Evolutionary conservation across 2,888 invertebrate species (phyloP).

Genomic region (Thereva unica): DNA sequence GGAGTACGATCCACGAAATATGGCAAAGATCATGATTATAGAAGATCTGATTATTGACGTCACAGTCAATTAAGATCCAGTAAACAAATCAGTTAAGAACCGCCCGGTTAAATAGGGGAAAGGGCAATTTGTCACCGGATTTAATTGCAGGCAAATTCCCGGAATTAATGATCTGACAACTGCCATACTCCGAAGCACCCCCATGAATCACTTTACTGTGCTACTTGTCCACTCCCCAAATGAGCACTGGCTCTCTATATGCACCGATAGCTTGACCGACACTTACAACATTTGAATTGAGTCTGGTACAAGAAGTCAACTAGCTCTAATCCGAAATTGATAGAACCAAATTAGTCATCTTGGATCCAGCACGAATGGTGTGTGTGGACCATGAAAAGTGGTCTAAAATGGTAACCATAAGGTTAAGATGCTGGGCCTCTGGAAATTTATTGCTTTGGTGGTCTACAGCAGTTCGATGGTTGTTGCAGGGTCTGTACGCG

Average conservation of each 20-base stretch:
- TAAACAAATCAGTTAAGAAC: constrained; percentile 32
- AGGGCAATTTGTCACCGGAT: constrained; percentile 32
- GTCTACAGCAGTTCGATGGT: too few species aligned
- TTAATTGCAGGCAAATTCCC: constrained; percentile 33
- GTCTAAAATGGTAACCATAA: too few species aligned
- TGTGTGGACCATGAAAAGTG: too few species aligned
- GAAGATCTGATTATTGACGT: not conserved
- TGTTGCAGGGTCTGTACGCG: too few species aligned
- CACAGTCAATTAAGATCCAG: constrained; percentile 28
- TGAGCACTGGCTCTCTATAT: too few species aligned
- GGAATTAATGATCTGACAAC: constrained; percentile 33
- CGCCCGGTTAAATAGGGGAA: not conserved
- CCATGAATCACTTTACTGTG: constrained; percentile 23
- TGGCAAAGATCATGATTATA: too few species aligned
- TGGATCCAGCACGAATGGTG: too few species aligned
- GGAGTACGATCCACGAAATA: too few species aligned
- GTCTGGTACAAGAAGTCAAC: constrained; percentile 24
- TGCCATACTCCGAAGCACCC: constrained; percentile 1
- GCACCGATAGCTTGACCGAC: not conserved
- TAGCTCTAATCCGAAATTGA: constrained; percentile 33
- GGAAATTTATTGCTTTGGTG: too few species aligned
- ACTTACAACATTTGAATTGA: constrained; percentile 12
- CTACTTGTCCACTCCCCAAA: too few species aligned
- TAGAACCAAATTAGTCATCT: constrained; percentile 32
- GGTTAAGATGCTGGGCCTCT: too few species aligned